Percentiles rank a stretch among this genome's conserved stretches.
phyloP scores from a whole-genome alignment of 92 coral and sea anemone genomes.

The Epizoanthus ramosus region DNA sequence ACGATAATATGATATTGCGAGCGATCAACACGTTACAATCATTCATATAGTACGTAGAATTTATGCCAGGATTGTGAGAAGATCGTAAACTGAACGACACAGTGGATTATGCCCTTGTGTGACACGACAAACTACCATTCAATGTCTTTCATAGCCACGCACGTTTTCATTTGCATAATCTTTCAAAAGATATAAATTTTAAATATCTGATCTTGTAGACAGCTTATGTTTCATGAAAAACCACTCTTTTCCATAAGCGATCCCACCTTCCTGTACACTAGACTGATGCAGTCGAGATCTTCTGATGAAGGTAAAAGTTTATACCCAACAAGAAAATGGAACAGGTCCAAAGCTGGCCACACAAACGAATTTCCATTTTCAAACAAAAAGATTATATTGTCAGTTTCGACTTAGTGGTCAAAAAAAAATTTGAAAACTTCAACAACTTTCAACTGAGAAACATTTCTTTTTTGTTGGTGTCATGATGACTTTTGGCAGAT shows the following conservation, averaged over 20 bases:
- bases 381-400: constrained; percentile 28
- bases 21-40: not conserved
- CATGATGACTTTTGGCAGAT: not conserved
- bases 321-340: constrained; percentile 34
- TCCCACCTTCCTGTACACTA: not conserved
- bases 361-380: constrained; percentile 8
- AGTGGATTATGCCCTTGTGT: constrained; percentile 4
- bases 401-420: not conserved
- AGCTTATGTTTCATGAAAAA: not conserved
- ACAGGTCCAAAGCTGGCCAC: constrained; percentile 15
- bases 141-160: constrained; percentile 31
- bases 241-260: constrained; percentile 13
- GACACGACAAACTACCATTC: constrained; percentile 23
- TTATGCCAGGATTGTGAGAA: not conserved
- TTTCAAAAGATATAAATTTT: constrained; percentile 8
- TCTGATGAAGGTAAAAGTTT: not conserved
- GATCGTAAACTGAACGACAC: not conserved
- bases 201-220: not conserved
- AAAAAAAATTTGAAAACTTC: not conserved
- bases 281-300: not conserved
- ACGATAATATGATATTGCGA: not conserved
- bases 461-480: not conserved
- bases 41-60: not conserved
- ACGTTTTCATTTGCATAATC: constrained; percentile 78
- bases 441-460: not conserved